These are phyloP conservation scores for Cephus rjabovi DNA, from an alignment of 2,888 invertebrate genomes.

Conservation along the genomic window DNA sequence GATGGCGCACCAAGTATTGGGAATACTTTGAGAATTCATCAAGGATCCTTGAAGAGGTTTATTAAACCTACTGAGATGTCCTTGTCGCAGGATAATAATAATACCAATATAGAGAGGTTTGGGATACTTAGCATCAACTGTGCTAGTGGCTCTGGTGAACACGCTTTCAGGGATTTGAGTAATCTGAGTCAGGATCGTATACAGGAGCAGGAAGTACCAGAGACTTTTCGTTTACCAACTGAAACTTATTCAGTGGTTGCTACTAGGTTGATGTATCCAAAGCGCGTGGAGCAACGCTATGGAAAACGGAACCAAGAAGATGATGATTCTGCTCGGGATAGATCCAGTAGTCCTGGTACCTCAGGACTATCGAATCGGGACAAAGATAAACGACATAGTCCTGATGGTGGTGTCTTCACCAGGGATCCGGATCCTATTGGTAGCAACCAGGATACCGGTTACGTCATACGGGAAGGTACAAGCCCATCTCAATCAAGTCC, in stretches of 20 bases:
- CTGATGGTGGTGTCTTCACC: neutral
- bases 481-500: slow-evolving; percentile 54
- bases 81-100: slow-evolving; percentile 6
- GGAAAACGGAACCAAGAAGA: neutral
- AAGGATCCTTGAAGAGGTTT: neutral
- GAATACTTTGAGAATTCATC: neutral
- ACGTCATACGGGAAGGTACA: neutral
- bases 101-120: slow-evolving; percentile 21
- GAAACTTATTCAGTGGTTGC: neutral
- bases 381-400: neutral
- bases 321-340: neutral
- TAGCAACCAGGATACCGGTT: neutral
- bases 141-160: slow-evolving; percentile 23
- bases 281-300: neutral
- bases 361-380: neutral
- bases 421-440: neutral
- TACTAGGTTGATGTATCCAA: neutral
- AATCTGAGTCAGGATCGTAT: neutral
- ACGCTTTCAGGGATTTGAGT: neutral
- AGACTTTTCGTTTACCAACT: neutral
- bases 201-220: neutral
- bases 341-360: neutral
- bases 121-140: slow-evolving; percentile 26
- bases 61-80: neutral
- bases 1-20: neutral